A percentile compares a stretch with the other conserved stretches of the same genome.
phyloP scores from a whole-genome alignment of 2,113 vertebrate genomes.

The Anhinga rufa region DNA sequence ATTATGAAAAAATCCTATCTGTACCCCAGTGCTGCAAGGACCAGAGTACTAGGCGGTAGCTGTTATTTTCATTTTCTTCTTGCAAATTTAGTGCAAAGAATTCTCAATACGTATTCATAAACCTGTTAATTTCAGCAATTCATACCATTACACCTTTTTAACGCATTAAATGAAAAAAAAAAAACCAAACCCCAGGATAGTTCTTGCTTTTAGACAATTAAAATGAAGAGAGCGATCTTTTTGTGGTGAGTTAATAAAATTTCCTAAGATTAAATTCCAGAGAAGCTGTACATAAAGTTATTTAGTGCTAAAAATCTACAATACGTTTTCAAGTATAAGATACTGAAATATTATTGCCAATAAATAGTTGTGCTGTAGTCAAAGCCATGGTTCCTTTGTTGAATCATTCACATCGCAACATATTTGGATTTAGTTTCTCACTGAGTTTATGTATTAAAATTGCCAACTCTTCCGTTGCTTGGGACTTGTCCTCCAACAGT shows the following conservation, averaged over 20 bases:
- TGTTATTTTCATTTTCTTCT: not conserved
- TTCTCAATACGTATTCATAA: slow-evolving; percentile 13
- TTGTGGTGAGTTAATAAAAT: slow-evolving; percentile 57
- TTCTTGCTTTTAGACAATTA: slow-evolving; percentile 45
- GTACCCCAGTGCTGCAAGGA: not conserved
- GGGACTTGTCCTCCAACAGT: slow-evolving; percentile 87
- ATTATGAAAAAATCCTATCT: not conserved
- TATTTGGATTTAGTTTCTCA: slow-evolving; percentile 78
- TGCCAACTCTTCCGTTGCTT: slow-evolving; percentile 85
- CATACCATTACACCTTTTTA: slow-evolving; percentile 9
- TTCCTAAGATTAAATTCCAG: slow-evolving; percentile 59
- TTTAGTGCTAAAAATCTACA: slow-evolving; percentile 70
- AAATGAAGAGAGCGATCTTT: slow-evolving; percentile 33
- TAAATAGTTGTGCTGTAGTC: slow-evolving; percentile 72
- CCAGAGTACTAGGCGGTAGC: not conserved
- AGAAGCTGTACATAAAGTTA: slow-evolving; percentile 71
- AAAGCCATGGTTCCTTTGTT: not conserved
- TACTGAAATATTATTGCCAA: slow-evolving; percentile 81
- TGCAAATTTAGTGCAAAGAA: slow-evolving; percentile 54
- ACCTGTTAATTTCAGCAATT: slow-evolving; percentile 26
- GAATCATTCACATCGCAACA: slow-evolving; percentile 74
- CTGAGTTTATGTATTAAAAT: slow-evolving; percentile 86
- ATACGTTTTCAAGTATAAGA: slow-evolving; percentile 75
- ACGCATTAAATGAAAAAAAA: slow-evolving; percentile 19
- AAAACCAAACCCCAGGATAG: not conserved